Percentiles rank a stretch among this genome's conserved stretches.
Conservation (phyloP, 2,113 vertebrate species). For the Ciconia boyciana region DNA sequence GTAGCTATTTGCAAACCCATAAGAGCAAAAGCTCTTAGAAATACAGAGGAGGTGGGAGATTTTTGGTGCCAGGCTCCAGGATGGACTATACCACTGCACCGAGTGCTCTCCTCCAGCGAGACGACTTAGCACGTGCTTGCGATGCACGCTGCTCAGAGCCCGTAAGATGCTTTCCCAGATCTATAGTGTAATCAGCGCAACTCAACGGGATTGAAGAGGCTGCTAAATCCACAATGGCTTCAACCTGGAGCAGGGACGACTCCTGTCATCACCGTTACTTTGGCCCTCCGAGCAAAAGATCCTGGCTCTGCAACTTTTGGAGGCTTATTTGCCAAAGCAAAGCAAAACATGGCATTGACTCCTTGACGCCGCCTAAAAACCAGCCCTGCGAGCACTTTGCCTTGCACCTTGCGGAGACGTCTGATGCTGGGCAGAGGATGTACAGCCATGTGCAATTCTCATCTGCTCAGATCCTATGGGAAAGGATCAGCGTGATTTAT, state of each 20-base stretch:
- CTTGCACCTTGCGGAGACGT: background rate
- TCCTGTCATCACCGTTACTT: accelerated
- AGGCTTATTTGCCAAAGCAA: background rate
- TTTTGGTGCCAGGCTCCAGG: background rate
- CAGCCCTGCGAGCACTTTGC: accelerated
- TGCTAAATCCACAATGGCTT: background rate
- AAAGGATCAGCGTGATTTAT: background rate
- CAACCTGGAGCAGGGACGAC: background rate
- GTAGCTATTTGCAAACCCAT: background rate
- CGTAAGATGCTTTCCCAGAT: background rate
- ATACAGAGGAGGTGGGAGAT: background rate
- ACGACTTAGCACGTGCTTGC: accelerated
- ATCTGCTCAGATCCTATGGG: background rate
- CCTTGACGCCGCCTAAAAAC: accelerated
- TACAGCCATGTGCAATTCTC: background rate
- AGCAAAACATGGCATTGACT: accelerated
- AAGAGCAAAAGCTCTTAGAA: background rate
- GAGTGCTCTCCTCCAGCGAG: background rate
- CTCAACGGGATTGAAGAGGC: accelerated
- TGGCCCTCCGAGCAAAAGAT: background rate
- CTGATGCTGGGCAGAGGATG: background rate
- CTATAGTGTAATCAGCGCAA: accelerated
- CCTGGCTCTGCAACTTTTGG: accelerated
- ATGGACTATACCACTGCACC: accelerated
- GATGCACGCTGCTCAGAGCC: background rate